Base-by-base conservation (phyloP, 2,888 invertebrate genomes). In the Caenorhabditis virilis region DNA sequence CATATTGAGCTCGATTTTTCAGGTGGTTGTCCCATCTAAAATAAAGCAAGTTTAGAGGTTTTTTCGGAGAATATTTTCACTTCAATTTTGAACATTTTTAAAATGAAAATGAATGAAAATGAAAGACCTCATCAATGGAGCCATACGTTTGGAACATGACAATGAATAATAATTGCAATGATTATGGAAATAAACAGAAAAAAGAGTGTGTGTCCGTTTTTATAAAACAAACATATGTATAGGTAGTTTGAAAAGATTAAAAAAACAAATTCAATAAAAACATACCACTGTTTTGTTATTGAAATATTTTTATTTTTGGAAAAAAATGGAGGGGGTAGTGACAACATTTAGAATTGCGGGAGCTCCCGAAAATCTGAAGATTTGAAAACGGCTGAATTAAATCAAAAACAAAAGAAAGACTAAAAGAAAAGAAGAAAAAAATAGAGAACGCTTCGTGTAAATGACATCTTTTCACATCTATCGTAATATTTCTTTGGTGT, bases 1-100 rank as follows among this genome's bases (percentile, higher is more conserved):
- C n/a, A n/a, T n/a, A n/a, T n/a, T n/a, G n/a, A n/a, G n/a, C n/a
- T n/a, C n/a, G n/a, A n/a, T 39, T 58, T 54, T 20, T 54, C 30
- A 11, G 58, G 53, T 2, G 63, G 63, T 33, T 58, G 58, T 16
- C 63, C 63, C 63, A 63, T 63, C 63, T 63, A 48, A 39, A 63
- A 53, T 20, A 42, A 42, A 23, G 7, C 2, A 3, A 39, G 5
- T 39, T 20, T 30, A 30, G 13, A 30, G 13, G 6, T 30, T 30
- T 30, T 9, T 30, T 6, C 6, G 6, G 7, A 9, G 30, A 30
- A 9, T 30, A 6, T 30, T 30, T 30, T 30, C 6, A 9, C 13
- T 30, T 30, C 30, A 30, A 30, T 30, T 9, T 9, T 30, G 13
- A 30, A 30, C 6, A 13, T 9, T 30, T 30, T 30, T 30, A 9